These are phyloP conservation scores for Chelidonichthys spinosus DNA, from an alignment of 2,797 vertebrate species.

Conservation along the genomic window DNA sequence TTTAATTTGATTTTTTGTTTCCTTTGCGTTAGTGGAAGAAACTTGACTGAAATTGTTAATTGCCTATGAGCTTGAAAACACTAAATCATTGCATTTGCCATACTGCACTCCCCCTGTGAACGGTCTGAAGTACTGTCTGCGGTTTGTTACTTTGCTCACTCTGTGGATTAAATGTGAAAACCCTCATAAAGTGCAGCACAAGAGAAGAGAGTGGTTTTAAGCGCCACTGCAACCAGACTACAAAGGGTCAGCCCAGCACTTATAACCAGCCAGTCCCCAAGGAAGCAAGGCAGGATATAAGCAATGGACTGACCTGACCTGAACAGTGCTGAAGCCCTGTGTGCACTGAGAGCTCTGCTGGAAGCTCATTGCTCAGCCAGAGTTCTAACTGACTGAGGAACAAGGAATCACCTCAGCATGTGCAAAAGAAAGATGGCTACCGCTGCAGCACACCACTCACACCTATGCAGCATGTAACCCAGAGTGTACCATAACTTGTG, in stretches of 20 bases:
- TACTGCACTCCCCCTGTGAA: neutral
- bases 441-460: neutral
- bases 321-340: constrained; percentile 8
- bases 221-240: constrained; percentile 9
- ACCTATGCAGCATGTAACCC: neutral
- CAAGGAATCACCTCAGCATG: constrained; percentile 21
- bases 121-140: neutral
- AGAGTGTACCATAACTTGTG: no score
- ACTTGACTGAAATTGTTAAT: neutral
- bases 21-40: neutral
- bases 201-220: neutral
- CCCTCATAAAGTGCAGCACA: neutral
- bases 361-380: constrained; percentile 6
- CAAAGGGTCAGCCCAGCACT: constrained; percentile 32
- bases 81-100: neutral
- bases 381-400: constrained; percentile 1
- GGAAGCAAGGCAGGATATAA: constrained; percentile 20
- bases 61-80: neutral
- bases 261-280: constrained; percentile 18
- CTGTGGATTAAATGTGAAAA: neutral
- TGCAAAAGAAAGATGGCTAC: neutral
- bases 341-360: constrained; percentile 23
- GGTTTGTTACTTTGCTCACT: neutral
- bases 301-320: constrained; percentile 28
- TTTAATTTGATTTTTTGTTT: neutral